Base-by-base conservation (phyloP, 2,888 invertebrate species). In the Ellobium chinense region DNA sequence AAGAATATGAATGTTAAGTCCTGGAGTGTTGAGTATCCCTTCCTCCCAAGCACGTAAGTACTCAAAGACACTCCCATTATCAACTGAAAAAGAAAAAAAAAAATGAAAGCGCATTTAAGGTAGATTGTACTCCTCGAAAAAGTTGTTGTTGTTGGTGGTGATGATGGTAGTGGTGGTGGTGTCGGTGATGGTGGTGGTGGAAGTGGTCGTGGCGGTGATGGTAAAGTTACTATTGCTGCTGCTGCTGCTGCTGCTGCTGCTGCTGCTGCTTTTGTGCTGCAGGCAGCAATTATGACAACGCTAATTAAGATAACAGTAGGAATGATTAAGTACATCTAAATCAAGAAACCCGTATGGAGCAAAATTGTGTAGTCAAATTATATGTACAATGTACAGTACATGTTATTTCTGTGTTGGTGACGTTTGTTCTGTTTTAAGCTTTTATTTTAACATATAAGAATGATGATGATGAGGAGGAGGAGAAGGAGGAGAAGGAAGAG, bases 21-120 rank as follows among this genome's bases (percentile, higher is more conserved):
- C 68, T 5, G 78, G 78, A 18, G 69, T 29, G 31, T 29, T 39
- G 14, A 31, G 39, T 1, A 78, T 37, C 9, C 58, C 78, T 7
- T 36, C 62, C 69, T 78, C 78, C 78, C 78, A 78, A 24, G 36
- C 69, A 5, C 36, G 69, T 69, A 69, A 34, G 62, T 78, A 78
- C 29, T 56, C 62, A 60, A 78, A 78, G 37, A 68, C 58, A 27
- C 36, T 65, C 31, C 62, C 69, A n/a, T 39, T 65, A 46, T 78
- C 78, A 27, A 78, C 78, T 60, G 31, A 9, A 12, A 56, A 29
- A 3, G 3, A 7, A 46, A 46, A 18, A 46, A 46, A 46, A 46
- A 18, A n/a, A n/a, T n/a, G n/a, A n/a, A n/a, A n/a, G n/a, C n/a
- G n/a, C n/a, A n/a, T n/a, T n/a, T n/a, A n/a, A n/a, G n/a, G n/a